These are phyloP conservation scores for Dromiciops gliroides DNA, from an alignment of 2,113 vertebrate species.

Conservation along the genomic window DNA sequence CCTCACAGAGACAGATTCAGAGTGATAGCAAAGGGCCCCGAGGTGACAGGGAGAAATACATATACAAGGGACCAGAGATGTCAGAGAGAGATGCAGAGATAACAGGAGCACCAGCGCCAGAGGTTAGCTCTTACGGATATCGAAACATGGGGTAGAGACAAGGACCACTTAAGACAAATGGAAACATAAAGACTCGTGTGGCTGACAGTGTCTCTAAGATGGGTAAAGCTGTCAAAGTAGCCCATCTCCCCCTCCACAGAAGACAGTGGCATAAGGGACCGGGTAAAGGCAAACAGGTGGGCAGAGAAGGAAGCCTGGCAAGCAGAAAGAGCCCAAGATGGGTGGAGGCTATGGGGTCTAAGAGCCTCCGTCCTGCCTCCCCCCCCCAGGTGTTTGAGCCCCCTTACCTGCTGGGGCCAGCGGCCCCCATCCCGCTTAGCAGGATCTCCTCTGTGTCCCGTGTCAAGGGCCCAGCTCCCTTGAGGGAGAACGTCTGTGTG, in stretches of 20 bases:
- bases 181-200: neutral
- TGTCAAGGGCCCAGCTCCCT: neutral
- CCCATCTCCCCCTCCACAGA: too few relatives aligned
- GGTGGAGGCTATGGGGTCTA: neutral
- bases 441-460: neutral
- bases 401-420: neutral
- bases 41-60: neutral
- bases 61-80: neutral
- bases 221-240: neutral
- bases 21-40: too few relatives aligned
- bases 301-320: conserved; percentile 79
- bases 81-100: neutral
- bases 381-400: too few relatives aligned
- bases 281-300: neutral
- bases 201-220: neutral
- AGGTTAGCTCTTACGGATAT: neutral
- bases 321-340: neutral
- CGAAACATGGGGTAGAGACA: neutral
- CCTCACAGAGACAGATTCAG: too few relatives aligned
- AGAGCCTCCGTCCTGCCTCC: too few relatives aligned
- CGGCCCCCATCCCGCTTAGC: neutral
- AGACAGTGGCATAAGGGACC: too few relatives aligned
- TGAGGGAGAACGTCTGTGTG: neutral
- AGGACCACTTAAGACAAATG: neutral
- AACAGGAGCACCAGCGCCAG: neutral